Evolutionary conservation across 1,140 invertebrate genomes (phyloP).

Genomic region (Solenopsis invicta): DNA sequence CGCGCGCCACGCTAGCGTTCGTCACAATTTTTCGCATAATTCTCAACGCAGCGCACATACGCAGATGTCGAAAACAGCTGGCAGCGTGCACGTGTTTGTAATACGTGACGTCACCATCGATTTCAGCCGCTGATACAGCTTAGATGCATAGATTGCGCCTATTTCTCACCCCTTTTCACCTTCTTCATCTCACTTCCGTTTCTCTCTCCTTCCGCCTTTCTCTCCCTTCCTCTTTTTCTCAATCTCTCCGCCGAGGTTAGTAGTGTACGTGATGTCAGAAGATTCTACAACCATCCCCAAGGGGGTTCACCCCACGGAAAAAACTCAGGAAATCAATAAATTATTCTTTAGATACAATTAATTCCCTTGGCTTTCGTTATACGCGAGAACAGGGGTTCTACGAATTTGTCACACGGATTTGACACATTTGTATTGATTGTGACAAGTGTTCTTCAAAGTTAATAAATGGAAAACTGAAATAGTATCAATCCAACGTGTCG

Average conservation of each 20-base stretch:
- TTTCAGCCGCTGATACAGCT: conserved; percentile 48
- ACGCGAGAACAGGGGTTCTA: background rate
- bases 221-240: background rate
- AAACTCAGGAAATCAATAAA: conserved; percentile 58
- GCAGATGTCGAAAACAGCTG: conserved; percentile 79
- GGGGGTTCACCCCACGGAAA: conserved; percentile 40
- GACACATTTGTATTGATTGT: background rate
- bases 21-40: conserved; percentile 65
- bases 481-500: background rate
- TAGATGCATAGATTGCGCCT: conserved; percentile 72
- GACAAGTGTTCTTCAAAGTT: background rate
- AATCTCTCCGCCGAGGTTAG: conserved; percentile 31
- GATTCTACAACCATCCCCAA: conserved; percentile 23
- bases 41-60: conserved; percentile 31
- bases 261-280: conserved; percentile 23
- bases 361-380: conserved; percentile 14
- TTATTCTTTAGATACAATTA: conserved; percentile 53
- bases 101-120: conserved; percentile 66
- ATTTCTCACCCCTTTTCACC: conserved; percentile 38
- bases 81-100: conserved; percentile 35
- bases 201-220: background rate
- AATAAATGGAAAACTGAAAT: background rate
- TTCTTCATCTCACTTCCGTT: background rate
- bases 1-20: conserved; percentile 33
- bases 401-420: background rate